phyloP scores from a whole-genome alignment of 2,797 vertebrate species.

The Okamejei kenojei region DNA sequence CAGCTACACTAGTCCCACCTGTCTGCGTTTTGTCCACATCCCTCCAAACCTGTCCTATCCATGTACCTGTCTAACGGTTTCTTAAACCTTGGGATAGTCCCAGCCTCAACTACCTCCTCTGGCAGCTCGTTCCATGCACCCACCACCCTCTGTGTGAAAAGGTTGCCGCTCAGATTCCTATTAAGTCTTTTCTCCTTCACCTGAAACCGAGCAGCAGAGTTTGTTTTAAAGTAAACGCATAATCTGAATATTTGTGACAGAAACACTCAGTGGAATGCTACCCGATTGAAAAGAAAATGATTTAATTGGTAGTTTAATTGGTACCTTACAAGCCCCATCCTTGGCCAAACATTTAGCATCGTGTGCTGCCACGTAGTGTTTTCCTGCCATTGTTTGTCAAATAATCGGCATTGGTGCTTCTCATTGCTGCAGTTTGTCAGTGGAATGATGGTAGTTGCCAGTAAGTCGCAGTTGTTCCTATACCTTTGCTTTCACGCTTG shows the following conservation, averaged over 20 bases:
- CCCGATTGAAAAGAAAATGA: neutral
- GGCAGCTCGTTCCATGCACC: too few species aligned
- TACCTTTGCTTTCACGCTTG: neutral
- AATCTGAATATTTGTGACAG: neutral
- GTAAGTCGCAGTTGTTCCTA: neutral
- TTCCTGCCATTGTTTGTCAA: too few species aligned
- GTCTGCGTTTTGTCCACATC: too few species aligned
- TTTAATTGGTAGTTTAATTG: neutral
- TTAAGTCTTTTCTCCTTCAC: too few species aligned
- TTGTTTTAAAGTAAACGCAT: neutral
- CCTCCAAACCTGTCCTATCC: too few species aligned
- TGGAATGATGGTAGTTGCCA: neutral
- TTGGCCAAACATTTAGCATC: neutral
- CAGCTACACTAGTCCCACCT: too few species aligned
- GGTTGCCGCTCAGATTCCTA: too few species aligned
- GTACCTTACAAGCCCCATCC: neutral
- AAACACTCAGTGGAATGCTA: neutral
- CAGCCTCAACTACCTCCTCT: too few species aligned
- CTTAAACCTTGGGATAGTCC: too few species aligned
- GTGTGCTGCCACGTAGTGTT: neutral
- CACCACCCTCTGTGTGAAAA: too few species aligned
- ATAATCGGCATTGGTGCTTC: neutral
- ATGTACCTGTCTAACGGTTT: too few species aligned
- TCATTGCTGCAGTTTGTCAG: slow-evolving; percentile 1
- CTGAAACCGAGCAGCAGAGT: neutral